A percentile compares a stretch with the other conserved stretches of the same genome.
Evolutionary conservation across 2,888 invertebrate genomes (phyloP).

Genomic region (Acanthosepion pharaonis): DNA sequence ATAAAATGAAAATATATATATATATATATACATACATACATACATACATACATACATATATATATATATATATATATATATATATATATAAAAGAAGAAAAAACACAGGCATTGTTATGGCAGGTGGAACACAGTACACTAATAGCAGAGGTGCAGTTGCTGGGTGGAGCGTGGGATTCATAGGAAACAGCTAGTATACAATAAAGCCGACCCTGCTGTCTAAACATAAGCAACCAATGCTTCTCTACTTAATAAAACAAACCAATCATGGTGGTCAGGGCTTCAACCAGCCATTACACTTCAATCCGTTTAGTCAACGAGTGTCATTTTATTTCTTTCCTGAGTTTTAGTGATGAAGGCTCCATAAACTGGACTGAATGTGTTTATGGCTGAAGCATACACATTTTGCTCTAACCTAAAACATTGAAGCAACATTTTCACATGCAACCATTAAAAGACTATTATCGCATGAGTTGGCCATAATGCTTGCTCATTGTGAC

Average conservation of each 20-base stretch:
- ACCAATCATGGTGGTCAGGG: not conserved
- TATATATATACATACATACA: too few relatives aligned
- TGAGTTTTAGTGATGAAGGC: not conserved
- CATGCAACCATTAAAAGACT: conserved; percentile 33
- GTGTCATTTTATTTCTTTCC: not conserved
- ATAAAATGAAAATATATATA: too few relatives aligned
- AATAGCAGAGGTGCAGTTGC: too few relatives aligned
- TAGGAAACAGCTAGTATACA: too few relatives aligned
- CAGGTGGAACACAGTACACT: too few relatives aligned
- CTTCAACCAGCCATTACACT: not conserved
- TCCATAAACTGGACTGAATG: not conserved
- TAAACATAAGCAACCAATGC: too few relatives aligned
- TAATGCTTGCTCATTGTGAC: not conserved
- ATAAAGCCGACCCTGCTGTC: too few relatives aligned
- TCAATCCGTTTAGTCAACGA: not conserved
- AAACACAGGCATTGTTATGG: too few relatives aligned
- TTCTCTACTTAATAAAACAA: not conserved
- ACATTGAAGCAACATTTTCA: not conserved
- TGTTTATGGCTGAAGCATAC: not conserved
- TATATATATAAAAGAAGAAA: too few relatives aligned
- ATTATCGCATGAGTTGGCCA: not conserved
- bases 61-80: too few relatives aligned
- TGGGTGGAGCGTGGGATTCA: too few relatives aligned
- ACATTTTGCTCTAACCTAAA: not conserved
- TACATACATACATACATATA: too few relatives aligned